phyloP scores from a whole-genome alignment of 2,888 invertebrate genomes.

The Cancer borealis region DNA sequence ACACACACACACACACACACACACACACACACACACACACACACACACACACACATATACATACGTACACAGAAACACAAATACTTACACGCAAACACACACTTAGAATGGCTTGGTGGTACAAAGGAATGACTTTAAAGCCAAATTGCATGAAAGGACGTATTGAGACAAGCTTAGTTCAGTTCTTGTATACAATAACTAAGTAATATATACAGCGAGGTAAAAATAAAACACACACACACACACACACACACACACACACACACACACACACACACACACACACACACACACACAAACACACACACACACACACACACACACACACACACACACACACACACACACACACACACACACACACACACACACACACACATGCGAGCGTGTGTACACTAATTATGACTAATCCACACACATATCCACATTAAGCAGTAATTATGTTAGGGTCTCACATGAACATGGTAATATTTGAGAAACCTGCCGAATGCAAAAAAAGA shows the following conservation, averaged over 20 bases:
- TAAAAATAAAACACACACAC: too few relatives aligned
- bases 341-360: slow-evolving; percentile 40
- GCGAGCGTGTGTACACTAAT: background rate
- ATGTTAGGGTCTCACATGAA: background rate
- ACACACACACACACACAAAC: too few relatives aligned
- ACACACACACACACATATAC: background rate
- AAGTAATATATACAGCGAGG: too few relatives aligned
- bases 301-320: background rate
- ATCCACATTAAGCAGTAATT: slow-evolving; percentile 26
- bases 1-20: background rate
- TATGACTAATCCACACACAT: background rate
- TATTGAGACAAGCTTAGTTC: too few relatives aligned
- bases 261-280: too few relatives aligned
- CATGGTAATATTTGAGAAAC: background rate
- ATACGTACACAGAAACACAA: background rate
- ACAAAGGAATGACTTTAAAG: too few relatives aligned
- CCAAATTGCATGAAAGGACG: too few relatives aligned
- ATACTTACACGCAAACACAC: background rate
- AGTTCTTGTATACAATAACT: too few relatives aligned
- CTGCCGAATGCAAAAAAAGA: background rate
- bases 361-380: background rate
- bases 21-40: background rate
- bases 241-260: too few relatives aligned
- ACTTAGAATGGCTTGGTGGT: too few relatives aligned
- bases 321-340: background rate